These are phyloP conservation scores for Minunthozetes semirufus DNA, from an alignment of 2,888 invertebrate genomes.

Conservation along the genomic window DNA sequence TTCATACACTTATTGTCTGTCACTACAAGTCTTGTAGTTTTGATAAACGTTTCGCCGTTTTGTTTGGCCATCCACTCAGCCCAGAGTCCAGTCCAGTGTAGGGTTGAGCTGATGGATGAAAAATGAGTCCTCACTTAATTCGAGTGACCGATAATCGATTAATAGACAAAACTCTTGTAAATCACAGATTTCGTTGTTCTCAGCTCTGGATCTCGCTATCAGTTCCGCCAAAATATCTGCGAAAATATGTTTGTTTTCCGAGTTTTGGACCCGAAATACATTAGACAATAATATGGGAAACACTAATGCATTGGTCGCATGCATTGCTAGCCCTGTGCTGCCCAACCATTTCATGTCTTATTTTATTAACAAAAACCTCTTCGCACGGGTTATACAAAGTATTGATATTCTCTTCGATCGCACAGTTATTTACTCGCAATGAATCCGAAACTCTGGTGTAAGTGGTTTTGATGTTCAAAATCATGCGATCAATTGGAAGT, in stretches of 20 bases:
- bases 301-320: constrained; percentile 3
- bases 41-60: background rate
- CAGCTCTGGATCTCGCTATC: background rate
- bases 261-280: background rate
- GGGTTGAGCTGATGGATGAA: background rate
- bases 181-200: constrained; percentile 18
- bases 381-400: background rate
- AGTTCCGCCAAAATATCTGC: background rate
- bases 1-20: no score
- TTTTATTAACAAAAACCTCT: background rate
- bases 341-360: background rate
- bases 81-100: background rate
- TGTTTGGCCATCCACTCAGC: background rate
- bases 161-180: constrained; percentile 7
- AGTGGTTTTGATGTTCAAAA: constrained; percentile 13
- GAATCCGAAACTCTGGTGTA: background rate
- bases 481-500: constrained; percentile 1
- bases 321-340: background rate
- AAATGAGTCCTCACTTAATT: constrained; percentile 8
- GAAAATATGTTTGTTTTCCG: background rate
- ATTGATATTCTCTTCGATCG: background rate
- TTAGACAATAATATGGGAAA: background rate
- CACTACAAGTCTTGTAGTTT: no score
- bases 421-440: background rate
- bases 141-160: constrained; percentile 22